Conservation (phyloP, 2,797 vertebrate genomes). For the Chloroceryle inda region DNA sequence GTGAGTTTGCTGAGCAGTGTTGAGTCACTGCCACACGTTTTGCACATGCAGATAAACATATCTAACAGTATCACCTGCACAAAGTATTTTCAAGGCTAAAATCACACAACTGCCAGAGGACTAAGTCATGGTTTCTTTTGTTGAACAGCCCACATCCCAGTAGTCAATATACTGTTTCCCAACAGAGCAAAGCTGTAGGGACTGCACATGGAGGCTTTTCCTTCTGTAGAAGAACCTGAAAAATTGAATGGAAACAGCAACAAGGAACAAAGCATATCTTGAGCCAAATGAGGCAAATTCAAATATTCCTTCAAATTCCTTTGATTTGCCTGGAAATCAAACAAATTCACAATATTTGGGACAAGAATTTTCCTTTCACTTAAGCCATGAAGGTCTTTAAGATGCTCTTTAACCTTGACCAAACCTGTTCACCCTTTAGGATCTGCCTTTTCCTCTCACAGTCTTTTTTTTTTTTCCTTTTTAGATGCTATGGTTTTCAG, state of each 20-base stretch:
- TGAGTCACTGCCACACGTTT: neutral
- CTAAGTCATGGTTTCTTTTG: neutral
- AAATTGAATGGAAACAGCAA: neutral
- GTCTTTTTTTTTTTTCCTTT: neutral
- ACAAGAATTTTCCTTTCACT: neutral
- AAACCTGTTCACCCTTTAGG: neutral
- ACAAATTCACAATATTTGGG: neutral
- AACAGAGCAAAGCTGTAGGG: neutral
- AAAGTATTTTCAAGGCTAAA: neutral
- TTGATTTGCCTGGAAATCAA: neutral
- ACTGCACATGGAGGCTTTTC: neutral
- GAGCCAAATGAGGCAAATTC: neutral
- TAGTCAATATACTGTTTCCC: neutral
- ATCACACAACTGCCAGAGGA: neutral
- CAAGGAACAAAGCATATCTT: neutral
- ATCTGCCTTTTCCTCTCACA: neutral
- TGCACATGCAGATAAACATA: neutral
- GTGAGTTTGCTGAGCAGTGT: neutral
- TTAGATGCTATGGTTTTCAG: neutral
- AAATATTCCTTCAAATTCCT: neutral
- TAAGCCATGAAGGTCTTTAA: neutral
- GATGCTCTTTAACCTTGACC: neutral
- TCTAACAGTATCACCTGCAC: neutral
- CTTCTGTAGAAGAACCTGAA: neutral
- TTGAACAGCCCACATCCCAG: neutral